Evolutionary conservation across 2,888 invertebrate species (phyloP).

Genomic region (Drosophila percnosoma): DNA sequence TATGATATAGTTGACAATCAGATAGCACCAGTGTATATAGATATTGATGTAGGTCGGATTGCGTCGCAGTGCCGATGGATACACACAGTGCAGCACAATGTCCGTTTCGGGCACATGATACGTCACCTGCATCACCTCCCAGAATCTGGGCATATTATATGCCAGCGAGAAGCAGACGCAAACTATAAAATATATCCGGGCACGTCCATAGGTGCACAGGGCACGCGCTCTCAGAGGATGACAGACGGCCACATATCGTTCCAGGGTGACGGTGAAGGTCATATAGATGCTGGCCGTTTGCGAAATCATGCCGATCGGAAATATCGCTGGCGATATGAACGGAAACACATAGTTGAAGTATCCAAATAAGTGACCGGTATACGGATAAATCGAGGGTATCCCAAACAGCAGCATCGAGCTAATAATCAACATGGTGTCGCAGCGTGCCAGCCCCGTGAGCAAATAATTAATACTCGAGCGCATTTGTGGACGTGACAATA

Average conservation of each 20-base stretch:
- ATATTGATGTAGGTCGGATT: slow-evolving; percentile 91
- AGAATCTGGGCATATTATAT: slow-evolving; percentile 94
- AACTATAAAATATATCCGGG: slow-evolving; percentile 92
- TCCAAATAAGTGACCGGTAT: slow-evolving; percentile 90
- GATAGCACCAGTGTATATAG: slow-evolving; percentile 97
- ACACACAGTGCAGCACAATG: slow-evolving; percentile 89
- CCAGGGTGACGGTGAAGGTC: slow-evolving; percentile 94
- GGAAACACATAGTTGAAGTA: slow-evolving; percentile 93
- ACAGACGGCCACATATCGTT: slow-evolving; percentile 97
- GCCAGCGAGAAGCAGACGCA: slow-evolving; percentile 92
- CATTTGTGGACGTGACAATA: slow-evolving; percentile 97
- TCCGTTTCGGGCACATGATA: slow-evolving; percentile 82
- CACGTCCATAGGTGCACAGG: slow-evolving; percentile 95
- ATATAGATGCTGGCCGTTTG: slow-evolving; percentile 98
- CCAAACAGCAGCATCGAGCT: slow-evolving; percentile 95
- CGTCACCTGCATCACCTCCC: slow-evolving; percentile 87
- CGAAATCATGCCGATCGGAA: slow-evolving; percentile 93
- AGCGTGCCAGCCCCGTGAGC: slow-evolving; percentile 95
- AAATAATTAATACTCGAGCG: slow-evolving; percentile 97
- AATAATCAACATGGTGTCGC: slow-evolving; percentile 95
- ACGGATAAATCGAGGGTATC: slow-evolving; percentile 93
- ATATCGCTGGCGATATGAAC: slow-evolving; percentile 91
- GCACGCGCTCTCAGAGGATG: slow-evolving; percentile 95
- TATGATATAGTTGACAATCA: slow-evolving; percentile 96
- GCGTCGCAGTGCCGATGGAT: slow-evolving; percentile 89